A percentile compares a stretch with the other conserved stretches of the same genome.
phyloP scores from a whole-genome alignment of 2,113 vertebrate genomes.

The Albula glossodonta region DNA sequence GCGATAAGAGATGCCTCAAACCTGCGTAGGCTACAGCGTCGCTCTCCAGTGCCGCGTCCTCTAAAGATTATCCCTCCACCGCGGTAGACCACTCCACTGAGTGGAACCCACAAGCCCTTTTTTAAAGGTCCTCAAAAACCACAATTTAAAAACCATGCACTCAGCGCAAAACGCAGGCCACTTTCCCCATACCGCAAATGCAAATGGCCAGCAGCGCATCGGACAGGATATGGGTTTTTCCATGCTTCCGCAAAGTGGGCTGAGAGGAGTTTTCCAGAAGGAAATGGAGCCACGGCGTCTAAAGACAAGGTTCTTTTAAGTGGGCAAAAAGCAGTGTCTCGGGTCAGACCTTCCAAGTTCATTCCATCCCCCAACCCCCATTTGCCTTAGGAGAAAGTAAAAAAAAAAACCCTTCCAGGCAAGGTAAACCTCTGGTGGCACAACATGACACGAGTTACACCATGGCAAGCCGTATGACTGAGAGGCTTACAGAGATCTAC shows the following conservation, averaged over 20 bases:
- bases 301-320: conserved; percentile 71
- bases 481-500: background rate
- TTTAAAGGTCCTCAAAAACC: conserved; percentile 66
- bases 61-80: conserved; percentile 60
- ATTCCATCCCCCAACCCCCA: background rate
- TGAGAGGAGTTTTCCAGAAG: conserved; percentile 81
- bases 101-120: conserved; percentile 61
- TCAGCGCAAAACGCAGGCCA: conserved; percentile 67
- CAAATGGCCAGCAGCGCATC: conserved; percentile 62
- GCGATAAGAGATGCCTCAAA: conserved; percentile 26
- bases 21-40: conserved; percentile 49
- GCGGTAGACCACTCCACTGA: conserved; percentile 42
- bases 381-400: conserved; percentile 25
- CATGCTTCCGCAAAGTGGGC: conserved; percentile 77
- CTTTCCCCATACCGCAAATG: conserved; percentile 73
- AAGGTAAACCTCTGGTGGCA: conserved; percentile 19
- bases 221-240: conserved; percentile 86
- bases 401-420: conserved; percentile 6
- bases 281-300: conserved; percentile 80
- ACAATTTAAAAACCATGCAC: conserved; percentile 73
- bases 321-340: conserved; percentile 71
- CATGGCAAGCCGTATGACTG: background rate
- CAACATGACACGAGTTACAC: background rate
- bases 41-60: conserved; percentile 45
- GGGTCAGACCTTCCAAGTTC: conserved; percentile 43